These are phyloP conservation scores for Lophochroa leadbeateri DNA, from an alignment of 2,113 vertebrate species.

Conservation along the genomic window DNA sequence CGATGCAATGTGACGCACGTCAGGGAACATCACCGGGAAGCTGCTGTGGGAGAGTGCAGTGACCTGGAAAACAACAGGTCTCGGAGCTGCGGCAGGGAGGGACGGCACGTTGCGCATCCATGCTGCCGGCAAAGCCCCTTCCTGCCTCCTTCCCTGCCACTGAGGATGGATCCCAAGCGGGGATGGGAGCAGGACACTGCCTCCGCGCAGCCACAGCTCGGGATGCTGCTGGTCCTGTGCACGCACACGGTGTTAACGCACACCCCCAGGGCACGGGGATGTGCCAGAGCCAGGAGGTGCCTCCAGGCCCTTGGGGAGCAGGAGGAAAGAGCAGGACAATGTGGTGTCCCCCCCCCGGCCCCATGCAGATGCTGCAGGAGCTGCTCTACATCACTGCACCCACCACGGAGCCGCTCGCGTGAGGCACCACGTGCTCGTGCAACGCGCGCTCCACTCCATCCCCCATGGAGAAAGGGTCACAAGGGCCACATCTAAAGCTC, in stretches of 20 bases:
- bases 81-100: constrained; percentile 49
- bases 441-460: not conserved
- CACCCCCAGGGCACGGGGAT: too few species aligned
- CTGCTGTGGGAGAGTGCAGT: constrained; percentile 77
- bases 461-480: not conserved
- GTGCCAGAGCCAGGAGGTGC: not conserved
- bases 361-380: not conserved
- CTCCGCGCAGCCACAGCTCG: too few species aligned
- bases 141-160: not conserved
- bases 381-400: not conserved
- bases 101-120: not conserved
- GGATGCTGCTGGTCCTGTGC: too few species aligned
- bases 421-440: too few species aligned
- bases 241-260: not conserved
- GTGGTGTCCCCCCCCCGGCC: not conserved
- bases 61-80: constrained; percentile 86
- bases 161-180: not conserved
- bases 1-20: constrained; percentile 81
- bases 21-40: constrained; percentile 77
- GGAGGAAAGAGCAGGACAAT: not conserved
- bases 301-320: too few species aligned
- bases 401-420: too few species aligned
- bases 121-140: not conserved
- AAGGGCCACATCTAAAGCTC: not conserved
- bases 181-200: not conserved